Conservation (phyloP, 2,888 invertebrate species). For the Aporophyla lueneburgensis region DNA sequence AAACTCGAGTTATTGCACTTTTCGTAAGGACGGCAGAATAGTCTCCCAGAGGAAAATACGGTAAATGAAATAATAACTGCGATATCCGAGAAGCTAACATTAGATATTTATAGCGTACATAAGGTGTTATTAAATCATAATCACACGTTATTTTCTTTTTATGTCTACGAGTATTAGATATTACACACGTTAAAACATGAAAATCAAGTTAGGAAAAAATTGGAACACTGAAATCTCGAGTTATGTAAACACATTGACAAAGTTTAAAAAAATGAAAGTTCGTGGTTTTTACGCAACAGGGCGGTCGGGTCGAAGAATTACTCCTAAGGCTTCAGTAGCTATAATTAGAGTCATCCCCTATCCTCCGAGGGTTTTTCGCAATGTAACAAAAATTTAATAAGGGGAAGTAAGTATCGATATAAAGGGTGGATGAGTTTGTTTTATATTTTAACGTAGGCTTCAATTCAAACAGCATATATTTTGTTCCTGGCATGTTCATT, state of each 20-base stretch:
- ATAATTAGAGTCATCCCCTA: slow-evolving; percentile 12
- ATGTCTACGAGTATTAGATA: background rate
- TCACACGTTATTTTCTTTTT: background rate
- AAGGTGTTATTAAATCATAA: slow-evolving; percentile 1
- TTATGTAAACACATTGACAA: slow-evolving; percentile 8
- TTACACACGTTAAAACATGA: background rate
- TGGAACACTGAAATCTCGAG: background rate
- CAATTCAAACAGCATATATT: background rate
- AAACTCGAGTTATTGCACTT: too few relatives aligned
- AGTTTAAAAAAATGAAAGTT: background rate
- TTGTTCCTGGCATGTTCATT: background rate
- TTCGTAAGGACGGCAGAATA: too few relatives aligned
- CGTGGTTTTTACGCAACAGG: slow-evolving; percentile 4
- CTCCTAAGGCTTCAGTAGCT: slow-evolving; percentile 10
- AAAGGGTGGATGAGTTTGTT: background rate
- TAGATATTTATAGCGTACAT: slow-evolving; percentile 20
- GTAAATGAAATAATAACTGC: slow-evolving; percentile 3
- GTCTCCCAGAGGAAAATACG: slow-evolving; percentile 1
- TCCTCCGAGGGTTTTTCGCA: background rate
- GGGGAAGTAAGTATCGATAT: background rate
- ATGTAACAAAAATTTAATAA: background rate
- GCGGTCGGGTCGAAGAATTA: slow-evolving; percentile 11
- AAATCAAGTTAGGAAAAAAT: background rate
- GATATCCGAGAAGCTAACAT: background rate
- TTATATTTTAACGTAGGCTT: background rate